phyloP scores from a whole-genome alignment of 2,797 vertebrate species.

The Anableps anableps region DNA sequence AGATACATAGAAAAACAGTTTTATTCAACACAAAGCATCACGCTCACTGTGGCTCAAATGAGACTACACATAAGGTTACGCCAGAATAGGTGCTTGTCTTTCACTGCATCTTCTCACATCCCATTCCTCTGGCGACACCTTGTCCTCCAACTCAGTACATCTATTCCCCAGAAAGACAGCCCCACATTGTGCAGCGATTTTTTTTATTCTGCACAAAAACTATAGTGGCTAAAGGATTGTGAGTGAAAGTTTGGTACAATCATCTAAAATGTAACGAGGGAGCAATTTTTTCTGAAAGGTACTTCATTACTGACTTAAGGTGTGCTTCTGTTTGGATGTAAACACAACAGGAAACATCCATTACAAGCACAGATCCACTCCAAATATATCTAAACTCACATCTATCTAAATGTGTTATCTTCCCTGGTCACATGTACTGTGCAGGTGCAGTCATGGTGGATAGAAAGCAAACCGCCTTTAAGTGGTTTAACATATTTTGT shows the following conservation, averaged over 20 bases:
- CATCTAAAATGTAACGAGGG: slow-evolving; percentile 28
- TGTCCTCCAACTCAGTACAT: slow-evolving; percentile 34
- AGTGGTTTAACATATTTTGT: not conserved
- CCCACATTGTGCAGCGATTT: slow-evolving; percentile 40
- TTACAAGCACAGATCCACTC: slow-evolving; percentile 51
- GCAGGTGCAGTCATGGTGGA: not conserved
- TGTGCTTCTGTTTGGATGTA: slow-evolving; percentile 25
- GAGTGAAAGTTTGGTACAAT: slow-evolving; percentile 7
- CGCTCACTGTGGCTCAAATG: slow-evolving; percentile 59
- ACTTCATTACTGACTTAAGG: slow-evolving; percentile 23
- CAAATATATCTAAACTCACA: slow-evolving; percentile 53
- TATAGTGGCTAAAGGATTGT: slow-evolving; percentile 2
- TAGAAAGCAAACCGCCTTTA: not conserved
- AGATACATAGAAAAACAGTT: slow-evolving; percentile 77
- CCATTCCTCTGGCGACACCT: slow-evolving; percentile 16
- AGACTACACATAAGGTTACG: slow-evolving; percentile 42
- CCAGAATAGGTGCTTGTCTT: slow-evolving; percentile 43
- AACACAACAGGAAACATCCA: slow-evolving; percentile 44
- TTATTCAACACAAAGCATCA: slow-evolving; percentile 56
- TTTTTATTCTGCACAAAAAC: slow-evolving; percentile 41
- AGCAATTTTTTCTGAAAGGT: not conserved
- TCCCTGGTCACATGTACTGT: slow-evolving; percentile 17
- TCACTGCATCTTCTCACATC: slow-evolving; percentile 10
- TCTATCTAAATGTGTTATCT: slow-evolving; percentile 33
- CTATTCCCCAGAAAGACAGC: slow-evolving; percentile 31